Base-by-base conservation (phyloP, 1,140 invertebrate species). In the Homalodisca vitripennis region DNA sequence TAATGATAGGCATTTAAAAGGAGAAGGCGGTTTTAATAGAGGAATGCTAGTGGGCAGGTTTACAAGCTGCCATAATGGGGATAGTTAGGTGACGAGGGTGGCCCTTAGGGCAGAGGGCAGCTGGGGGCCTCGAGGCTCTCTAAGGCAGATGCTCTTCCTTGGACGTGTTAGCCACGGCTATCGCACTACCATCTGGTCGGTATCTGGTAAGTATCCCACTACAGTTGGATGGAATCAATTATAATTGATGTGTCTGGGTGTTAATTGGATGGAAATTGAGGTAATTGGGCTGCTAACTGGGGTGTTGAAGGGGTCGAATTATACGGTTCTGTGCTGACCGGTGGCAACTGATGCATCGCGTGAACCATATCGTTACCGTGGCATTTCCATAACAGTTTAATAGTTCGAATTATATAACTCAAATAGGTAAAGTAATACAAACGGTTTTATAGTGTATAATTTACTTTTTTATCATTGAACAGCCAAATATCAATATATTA, bases 11-110 rank as follows among this genome's bases (percentile, higher is more conserved):
- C 48, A 22, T 51, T 51, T 51, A 51, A 51, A n/a, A 14, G 48
- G 17, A 3, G 48, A 51, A 51, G 48, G 48, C 48, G 48, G 48
- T 51, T n/a, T n/a, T n/a, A n/a, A n/a, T n/a, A n/a, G n/a, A n/a
- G 48, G 48, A 51, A 51, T 51, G 48, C 48, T 22, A 51, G 48
- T n/a, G 48, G 48, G 48, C 48, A 51, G 48, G 48, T 41, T n/a
- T 51, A 51, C 48, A 51, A 51, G 48, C 48, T 51, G 48, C 22
- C 22, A 51, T 51, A 51, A 51, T 51, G 48, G 14, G 14, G 14
- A 14, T 51, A 20, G 48, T 51, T 51, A 51, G 48, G n/a, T 20
- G 48, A 20, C 22, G n/a, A n/a, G n/a, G n/a, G n/a, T n/a, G n/a
- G n/a, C n/a, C n/a, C n/a, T n/a, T n/a, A n/a, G n/a, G n/a, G n/a